Base-by-base conservation (phyloP, 2,797 vertebrate species). In the Mormyrops attenuatus region DNA sequence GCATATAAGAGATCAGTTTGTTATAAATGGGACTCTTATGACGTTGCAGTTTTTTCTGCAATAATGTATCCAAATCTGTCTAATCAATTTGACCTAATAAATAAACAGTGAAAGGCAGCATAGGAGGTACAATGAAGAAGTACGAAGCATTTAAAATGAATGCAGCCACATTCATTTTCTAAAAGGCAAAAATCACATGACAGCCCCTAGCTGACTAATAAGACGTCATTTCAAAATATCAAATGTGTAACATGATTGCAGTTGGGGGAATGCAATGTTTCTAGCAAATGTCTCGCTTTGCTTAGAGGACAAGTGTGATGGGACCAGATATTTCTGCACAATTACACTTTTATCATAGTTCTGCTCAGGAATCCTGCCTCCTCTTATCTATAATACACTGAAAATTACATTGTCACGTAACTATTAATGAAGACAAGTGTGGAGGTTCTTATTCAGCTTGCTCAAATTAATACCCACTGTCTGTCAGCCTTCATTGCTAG, bases 391-490 rank as follows among this genome's bases (percentile, higher is more conserved):
- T 89, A 92, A 87, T 30, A 90, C 77, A 88, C 90, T 91, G 89
- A 92, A 94, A 95, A 94, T 94, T 90, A 94, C 92, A 93, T 92
- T 94, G 95, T 95, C 94, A 94, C 94, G 94, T 94, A 93, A 93
- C 93, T 92, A 93, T 93, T 95, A 95, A 96, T 95, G 94, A 96
- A 96, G 94, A 95, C 93, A 92, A 95, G 95, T 95, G 93, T 93
- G 92, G 90, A 88, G 90, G 92, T 92, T 91, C 91, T 93, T 93
- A 93, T 93, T 93, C 93, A 93, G 94, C 92, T 92, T 85, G 91
- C 95, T 94, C 95, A 95, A 80, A 96, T 96, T 95, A 90, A 94
- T 95, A 96, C 95, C 94, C 95, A 96, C 96, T 95, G 90, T 93
- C 94, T 93, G 93, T 94, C 95, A 94, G 91, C 89, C 90, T 92